Evolutionary conservation across 2,888 invertebrate genomes (phyloP), one percentile per base, ranked within the genome.

Genomic region (Aricia artaxerxes): DNA sequence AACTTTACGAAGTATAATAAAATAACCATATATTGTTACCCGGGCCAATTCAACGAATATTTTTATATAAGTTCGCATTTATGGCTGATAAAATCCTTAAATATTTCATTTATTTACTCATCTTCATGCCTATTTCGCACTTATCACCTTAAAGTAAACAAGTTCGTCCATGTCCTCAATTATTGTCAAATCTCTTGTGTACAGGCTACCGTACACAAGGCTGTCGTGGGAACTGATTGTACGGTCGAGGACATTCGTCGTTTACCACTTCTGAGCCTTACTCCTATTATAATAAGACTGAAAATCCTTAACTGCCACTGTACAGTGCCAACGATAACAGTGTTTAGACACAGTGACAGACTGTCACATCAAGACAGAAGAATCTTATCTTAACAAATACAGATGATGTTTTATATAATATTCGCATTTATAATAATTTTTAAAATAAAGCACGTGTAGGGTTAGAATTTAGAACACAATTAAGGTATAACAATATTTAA

Each of bases 141-240:
- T 69, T 69, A 69, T 69, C 69, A 38, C 64, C 31, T 69, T 69
- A 69, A 69, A 38, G 69, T 69, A 4, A 69, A 69, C 69, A 69
- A 13, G 11, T 11, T 38, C 38, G 69, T 35, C 69, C 69, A 13
- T 69, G 69, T 69, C 35, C 69, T 69, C 16, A 69, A 69, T 69
- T 38, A 35, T 69, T 35, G 69, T 69, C 38, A 35, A 69, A 69
- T 35, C 69, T 35, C 1, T 69, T 69, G 4, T 69, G 69, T 69
- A 69, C 69, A 69, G 31, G 0, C 13, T 61, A 61, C 61, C 24
- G 61, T 31, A 61, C 5, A 64, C 64, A 69, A 69, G 69, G 35
- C 69, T 69, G 69, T 38, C 69, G 35, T 35, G 69, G 69, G 69
- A 69, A 35, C 69, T 24, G 35, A 69, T 69, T 13, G 69, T 69